phyloP scores from a whole-genome alignment of 2,888 invertebrate species.

The Omphaloscelis lunosa region DNA sequence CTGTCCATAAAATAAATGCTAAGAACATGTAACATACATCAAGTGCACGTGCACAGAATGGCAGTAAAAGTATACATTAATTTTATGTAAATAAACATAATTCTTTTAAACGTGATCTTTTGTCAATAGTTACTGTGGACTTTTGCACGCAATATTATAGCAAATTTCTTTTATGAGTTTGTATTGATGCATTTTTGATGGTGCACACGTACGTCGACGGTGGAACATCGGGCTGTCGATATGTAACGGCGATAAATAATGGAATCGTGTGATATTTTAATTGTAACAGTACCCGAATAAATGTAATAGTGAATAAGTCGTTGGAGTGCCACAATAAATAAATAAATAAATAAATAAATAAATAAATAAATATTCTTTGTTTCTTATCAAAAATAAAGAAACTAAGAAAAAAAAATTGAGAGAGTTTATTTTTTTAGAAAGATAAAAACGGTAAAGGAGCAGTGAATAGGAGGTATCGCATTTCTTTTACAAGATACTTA shows the following conservation, averaged over 20 bases:
- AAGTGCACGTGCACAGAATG: constrained; percentile 39
- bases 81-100: constrained; percentile 42
- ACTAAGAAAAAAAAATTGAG: too few relatives aligned
- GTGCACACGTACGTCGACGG: background rate
- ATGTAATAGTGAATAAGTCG: too few relatives aligned
- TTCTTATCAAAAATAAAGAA: background rate
- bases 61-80: constrained; percentile 35
- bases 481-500: background rate
- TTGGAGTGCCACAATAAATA: too few relatives aligned
- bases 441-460: too few relatives aligned
- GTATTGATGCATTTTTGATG: constrained; percentile 41
- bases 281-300: too few relatives aligned
- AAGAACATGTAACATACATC: constrained; percentile 30
- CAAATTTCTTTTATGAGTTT: constrained; percentile 6
- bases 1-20: constrained; percentile 36
- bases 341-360: too few relatives aligned
- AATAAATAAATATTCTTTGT: too few relatives aligned
- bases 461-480: too few relatives aligned
- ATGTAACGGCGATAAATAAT: constrained; percentile 5
- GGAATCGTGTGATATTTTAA: background rate
- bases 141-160: constrained; percentile 42
- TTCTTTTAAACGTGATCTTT: constrained; percentile 31
- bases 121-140: constrained; percentile 28
- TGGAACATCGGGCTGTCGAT: background rate
- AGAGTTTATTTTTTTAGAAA: background rate